Evolutionary conservation across 2,888 invertebrate genomes (phyloP), one percentile per base, ranked within the genome.

Genomic region (Pogonocherus hispidulus): DNA sequence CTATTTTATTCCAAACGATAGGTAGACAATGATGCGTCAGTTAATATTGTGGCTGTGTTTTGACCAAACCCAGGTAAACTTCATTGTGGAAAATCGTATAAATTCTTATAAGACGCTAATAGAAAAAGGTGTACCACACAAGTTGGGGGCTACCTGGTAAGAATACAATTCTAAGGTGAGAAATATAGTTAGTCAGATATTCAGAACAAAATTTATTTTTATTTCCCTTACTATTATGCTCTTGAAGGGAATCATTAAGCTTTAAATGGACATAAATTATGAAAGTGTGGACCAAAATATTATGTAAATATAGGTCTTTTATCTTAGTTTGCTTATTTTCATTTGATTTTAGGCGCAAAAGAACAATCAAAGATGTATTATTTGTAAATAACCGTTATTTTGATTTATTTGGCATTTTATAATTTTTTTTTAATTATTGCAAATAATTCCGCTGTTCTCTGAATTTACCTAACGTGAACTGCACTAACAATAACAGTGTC

Each of bases 81-180:
- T 6, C 20, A 37, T 51, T 62, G 51, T 51, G 22, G 22, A 51
- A 49, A 47, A n/a, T n/a, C 59, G n/a, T 14, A 3, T 32, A 59
- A 27, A 60, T 49, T 19, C 49, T 22, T 22, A n/a, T 3, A n/a
- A 37, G 62, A 27, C 22, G 46, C 20, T 54, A 57, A 54, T 59
- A 52, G 54, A 37, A 66, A 54, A 67, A 63, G 56, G 46, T 52
- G 55, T 54, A 68, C 70, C 72, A 70, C 70, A 70, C 72, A 73
- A 70, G 72, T 55, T 16, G 72, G 16, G 27, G 16, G 62, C 70
- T 73, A 73, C 73, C 73, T 73, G 72, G 63, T 51, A 37, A 18
- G 8, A 37, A n/a, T n/a, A n/a, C n/a, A 35, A 49, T 14, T 51
- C 37, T 6, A 62, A 51, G 51, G 62, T 51, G 62, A 62, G 62